Evolutionary conservation across 2,113 vertebrate genomes (phyloP).

Genomic region (Eubucco bourcierii): DNA sequence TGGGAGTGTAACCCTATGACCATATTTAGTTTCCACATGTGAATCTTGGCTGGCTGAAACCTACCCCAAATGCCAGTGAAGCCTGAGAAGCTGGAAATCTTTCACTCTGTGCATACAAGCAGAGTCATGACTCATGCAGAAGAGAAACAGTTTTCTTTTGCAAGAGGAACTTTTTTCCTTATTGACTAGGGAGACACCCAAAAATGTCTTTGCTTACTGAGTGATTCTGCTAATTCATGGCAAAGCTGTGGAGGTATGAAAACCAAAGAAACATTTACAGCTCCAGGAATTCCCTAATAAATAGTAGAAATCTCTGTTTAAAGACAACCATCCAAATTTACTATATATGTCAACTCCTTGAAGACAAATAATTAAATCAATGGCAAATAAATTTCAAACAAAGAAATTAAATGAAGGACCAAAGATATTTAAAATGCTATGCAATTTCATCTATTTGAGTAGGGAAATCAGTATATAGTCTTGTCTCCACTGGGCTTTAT

Average conservation of each 20-base stretch:
- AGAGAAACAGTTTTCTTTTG: conserved; percentile 61
- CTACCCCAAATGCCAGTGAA: conserved; percentile 50
- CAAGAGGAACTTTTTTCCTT: conserved; percentile 41
- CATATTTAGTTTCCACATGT: conserved; percentile 72
- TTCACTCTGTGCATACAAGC: conserved; percentile 58
- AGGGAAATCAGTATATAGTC: neutral
- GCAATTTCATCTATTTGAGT: conserved; percentile 6
- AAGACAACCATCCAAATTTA: neutral
- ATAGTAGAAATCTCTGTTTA: neutral
- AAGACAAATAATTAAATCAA: neutral
- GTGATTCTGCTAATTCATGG: neutral
- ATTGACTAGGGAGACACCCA: conserved; percentile 17
- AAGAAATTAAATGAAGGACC: neutral
- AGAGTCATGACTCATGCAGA: conserved; percentile 71
- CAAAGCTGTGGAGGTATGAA: neutral
- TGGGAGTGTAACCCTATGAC: conserved; percentile 40
- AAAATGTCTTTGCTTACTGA: conserved; percentile 36
- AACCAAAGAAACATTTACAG: neutral
- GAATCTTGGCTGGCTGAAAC: conserved; percentile 60
- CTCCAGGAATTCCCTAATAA: neutral
- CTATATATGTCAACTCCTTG: neutral
- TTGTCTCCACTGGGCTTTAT: neutral
- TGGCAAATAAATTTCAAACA: neutral
- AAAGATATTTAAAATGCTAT: neutral
- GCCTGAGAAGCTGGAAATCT: conserved; percentile 68